Conservation (phyloP, 1,140 invertebrate species). For the Neuroterus valhalla region DNA sequence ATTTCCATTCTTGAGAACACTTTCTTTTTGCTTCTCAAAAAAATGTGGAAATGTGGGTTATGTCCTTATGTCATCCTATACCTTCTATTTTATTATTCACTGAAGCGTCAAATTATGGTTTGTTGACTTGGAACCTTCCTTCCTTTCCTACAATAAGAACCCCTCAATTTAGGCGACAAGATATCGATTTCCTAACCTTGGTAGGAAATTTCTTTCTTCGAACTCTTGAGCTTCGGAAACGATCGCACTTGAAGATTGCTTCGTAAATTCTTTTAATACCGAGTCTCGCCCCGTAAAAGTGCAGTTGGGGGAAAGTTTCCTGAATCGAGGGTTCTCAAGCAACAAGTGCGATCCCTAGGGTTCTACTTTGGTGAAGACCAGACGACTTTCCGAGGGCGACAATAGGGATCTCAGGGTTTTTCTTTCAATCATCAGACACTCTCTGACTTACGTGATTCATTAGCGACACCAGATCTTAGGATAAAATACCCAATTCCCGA, state of each 20-base stretch:
- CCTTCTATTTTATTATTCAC: no score
- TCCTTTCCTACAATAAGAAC: background rate
- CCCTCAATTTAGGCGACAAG: background rate
- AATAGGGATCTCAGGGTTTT: constrained; percentile 46
- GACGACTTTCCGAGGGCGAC: background rate
- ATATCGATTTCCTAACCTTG: background rate
- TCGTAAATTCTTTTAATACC: constrained; percentile 65
- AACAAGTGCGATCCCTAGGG: constrained; percentile 65
- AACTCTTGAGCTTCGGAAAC: background rate
- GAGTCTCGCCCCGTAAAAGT: constrained; percentile 41
- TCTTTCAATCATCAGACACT: constrained; percentile 26
- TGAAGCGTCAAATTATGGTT: no score
- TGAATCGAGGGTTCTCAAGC: constrained; percentile 53
- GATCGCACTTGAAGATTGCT: constrained; percentile 52
- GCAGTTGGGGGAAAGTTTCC: constrained; percentile 55
- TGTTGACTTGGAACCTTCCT: background rate
- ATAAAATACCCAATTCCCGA: background rate
- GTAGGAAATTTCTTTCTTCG: background rate
- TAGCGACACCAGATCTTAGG: background rate
- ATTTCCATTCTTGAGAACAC: no score
- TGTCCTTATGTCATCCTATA: no score
- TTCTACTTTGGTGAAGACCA: background rate
- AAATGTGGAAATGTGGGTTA: no score
- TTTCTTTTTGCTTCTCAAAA: no score
- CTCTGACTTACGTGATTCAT: background rate